Conservation (phyloP, 2,113 vertebrate species). For the Chascanopsetta lugubris region DNA sequence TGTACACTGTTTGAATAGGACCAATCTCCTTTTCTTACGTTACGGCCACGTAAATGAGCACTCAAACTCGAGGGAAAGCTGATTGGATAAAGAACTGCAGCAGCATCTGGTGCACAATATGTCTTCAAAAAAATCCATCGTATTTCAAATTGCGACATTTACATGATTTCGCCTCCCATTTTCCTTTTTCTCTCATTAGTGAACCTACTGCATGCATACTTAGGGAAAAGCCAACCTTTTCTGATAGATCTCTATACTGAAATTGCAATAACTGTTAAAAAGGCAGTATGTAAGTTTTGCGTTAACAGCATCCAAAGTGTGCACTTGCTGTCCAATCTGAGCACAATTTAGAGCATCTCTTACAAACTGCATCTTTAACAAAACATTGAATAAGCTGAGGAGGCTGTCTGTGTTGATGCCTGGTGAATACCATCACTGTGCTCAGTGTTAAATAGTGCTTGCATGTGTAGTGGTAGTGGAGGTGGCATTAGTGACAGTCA, state of each 20-base stretch:
- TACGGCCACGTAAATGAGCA: background rate
- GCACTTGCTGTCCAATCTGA: background rate
- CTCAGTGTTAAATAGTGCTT: constrained; percentile 26
- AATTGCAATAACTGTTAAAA: constrained; percentile 47
- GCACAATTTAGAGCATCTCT: constrained; percentile 7
- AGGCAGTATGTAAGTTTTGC: constrained; percentile 63
- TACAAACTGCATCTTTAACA: constrained; percentile 68
- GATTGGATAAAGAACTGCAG: background rate
- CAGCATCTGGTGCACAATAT: background rate
- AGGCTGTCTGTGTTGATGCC: constrained; percentile 23
- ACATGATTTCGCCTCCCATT: background rate
- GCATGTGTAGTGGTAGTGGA: constrained; percentile 44
- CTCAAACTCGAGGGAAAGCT: background rate
- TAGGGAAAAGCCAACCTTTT: background rate
- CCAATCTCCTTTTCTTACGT: background rate
- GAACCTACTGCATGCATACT: constrained; percentile 61
- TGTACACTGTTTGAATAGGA: background rate
- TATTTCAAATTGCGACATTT: background rate
- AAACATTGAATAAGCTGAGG: constrained; percentile 26
- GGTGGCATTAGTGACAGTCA: constrained; percentile 53
- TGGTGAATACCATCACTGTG: constrained; percentile 18
- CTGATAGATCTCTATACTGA: constrained; percentile 22
- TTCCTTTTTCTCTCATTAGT: constrained; percentile 9
- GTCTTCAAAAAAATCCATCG: background rate
- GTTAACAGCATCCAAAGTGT: background rate